Conservation (phyloP, 1,140 invertebrate genomes). For the Zaprionus taronus region DNA sequence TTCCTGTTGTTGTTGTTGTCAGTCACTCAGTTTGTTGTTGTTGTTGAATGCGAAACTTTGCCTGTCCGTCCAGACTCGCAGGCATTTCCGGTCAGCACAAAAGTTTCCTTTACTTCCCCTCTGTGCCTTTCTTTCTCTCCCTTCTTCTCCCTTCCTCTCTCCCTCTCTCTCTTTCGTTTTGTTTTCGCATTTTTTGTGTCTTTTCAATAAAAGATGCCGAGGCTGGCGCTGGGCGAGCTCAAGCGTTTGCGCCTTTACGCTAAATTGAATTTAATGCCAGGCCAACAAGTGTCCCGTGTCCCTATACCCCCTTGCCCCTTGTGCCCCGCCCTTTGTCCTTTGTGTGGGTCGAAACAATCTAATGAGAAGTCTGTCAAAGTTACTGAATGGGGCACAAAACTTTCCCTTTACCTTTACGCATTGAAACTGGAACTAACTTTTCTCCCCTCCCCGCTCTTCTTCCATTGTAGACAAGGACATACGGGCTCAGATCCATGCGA, state of each 20-base stretch:
- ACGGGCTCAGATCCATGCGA: conserved; percentile 72
- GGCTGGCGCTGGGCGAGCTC: conserved; percentile 57
- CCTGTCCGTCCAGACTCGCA: conserved; percentile 49
- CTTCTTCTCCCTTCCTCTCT: conserved; percentile 1
- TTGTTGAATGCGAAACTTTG: conserved; percentile 54
- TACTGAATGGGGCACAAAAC: conserved; percentile 18
- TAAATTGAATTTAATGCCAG: conserved; percentile 79
- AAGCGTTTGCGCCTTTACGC: conserved; percentile 78
- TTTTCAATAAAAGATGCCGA: conserved; percentile 40
- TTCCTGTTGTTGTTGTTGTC: conserved; percentile 32
- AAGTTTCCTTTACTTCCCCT: conserved; percentile 40
- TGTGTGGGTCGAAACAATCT: conserved; percentile 44
- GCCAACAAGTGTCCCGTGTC: conserved; percentile 38
- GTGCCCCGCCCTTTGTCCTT: conserved; percentile 15
- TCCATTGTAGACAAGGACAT: conserved; percentile 81
- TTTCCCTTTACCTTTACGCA: conserved; percentile 1
- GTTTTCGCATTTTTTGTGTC: conserved; percentile 26
- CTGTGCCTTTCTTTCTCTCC: neutral
- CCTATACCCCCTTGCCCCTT: neutral
- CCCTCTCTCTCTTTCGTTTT: conserved; percentile 17
- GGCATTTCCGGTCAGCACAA: conserved; percentile 76
- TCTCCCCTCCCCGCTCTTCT: conserved; percentile 18
- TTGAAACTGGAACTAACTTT: conserved; percentile 21
- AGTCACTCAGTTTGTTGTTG: conserved; percentile 33
- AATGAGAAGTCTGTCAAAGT: conserved; percentile 53